Conservation (phyloP, 2,797 vertebrate genomes). For the Discoglossus pictus region DNA sequence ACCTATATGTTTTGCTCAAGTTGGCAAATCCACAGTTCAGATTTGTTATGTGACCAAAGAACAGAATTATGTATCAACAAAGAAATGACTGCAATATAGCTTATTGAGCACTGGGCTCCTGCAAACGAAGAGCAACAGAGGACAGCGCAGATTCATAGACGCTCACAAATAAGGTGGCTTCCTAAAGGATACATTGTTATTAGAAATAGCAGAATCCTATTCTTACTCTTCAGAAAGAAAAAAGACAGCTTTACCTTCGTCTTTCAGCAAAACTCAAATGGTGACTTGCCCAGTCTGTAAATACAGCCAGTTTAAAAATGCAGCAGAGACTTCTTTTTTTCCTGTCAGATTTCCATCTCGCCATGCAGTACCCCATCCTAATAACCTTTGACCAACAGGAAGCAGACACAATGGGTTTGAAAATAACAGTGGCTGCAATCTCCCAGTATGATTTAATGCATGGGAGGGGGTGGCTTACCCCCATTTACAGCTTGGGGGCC, state of each 20-base stretch:
- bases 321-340: constrained; percentile 67
- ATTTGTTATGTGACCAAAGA: no score
- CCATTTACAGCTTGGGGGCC: constrained; percentile 15
- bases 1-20: no score
- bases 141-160: no score
- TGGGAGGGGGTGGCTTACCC: constrained; percentile 39
- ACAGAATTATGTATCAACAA: no score
- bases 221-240: not conserved
- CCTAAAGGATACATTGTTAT: no score
- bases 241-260: constrained; percentile 55
- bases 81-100: no score
- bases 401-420: constrained; percentile 92
- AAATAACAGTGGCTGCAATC: constrained; percentile 81
- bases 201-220: not conserved
- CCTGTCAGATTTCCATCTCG: constrained; percentile 73
- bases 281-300: constrained; percentile 55
- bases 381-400: constrained; percentile 94
- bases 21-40: no score
- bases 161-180: not conserved
- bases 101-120: no score
- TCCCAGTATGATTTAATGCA: constrained; percentile 56
- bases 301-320: constrained; percentile 65
- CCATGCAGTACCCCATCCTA: constrained; percentile 87
- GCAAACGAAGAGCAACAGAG: constrained; percentile 1
- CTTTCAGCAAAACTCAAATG: constrained; percentile 54